Conservation (phyloP, 2,797 vertebrate genomes). For the Staurois parvus region DNA sequence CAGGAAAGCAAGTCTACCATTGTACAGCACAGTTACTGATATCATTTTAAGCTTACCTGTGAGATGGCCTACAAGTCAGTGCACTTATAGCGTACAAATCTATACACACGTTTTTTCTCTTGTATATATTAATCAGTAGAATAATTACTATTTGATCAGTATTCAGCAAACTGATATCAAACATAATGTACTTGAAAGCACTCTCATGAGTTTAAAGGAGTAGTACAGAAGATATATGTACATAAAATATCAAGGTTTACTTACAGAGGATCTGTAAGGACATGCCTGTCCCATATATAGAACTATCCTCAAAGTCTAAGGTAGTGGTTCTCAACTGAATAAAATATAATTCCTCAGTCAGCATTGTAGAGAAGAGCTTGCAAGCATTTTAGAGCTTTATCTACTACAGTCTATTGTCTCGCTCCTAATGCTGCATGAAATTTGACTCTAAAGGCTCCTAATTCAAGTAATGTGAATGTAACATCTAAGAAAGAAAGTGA, state of each 20-base stretch:
- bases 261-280: background rate
- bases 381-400: too few species aligned
- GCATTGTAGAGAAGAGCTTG: too few species aligned
- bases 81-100: background rate
- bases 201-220: background rate
- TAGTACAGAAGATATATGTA: too few species aligned
- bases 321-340: too few species aligned
- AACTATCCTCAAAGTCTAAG: too few species aligned
- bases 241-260: too few species aligned
- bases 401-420: too few species aligned
- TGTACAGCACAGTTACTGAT: constrained; percentile 31
- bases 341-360: too few species aligned
- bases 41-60: constrained; percentile 25
- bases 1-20: constrained; percentile 22
- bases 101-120: background rate
- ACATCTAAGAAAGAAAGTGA: too few species aligned
- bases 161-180: background rate
- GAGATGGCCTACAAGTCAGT: background rate
- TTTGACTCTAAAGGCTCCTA: too few species aligned
- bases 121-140: too few species aligned
- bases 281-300: background rate
- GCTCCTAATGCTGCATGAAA: too few species aligned
- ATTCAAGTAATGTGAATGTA: background rate
- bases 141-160: background rate
- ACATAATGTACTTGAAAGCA: background rate